Base-by-base conservation (phyloP, 2,113 vertebrate species). In the Acrocephalus kingi region DNA sequence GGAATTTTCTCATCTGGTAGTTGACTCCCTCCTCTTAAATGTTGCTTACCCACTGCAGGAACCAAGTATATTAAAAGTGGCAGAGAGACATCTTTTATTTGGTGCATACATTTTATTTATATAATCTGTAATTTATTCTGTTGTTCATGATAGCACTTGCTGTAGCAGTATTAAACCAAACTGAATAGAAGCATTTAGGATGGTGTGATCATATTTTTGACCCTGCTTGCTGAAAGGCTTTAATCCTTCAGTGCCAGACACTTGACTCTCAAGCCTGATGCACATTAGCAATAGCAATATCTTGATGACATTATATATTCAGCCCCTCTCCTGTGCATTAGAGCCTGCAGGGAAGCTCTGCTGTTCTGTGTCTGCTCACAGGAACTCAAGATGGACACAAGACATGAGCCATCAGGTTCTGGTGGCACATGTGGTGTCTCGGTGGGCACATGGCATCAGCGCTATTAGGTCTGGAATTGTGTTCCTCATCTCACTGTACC, bases 361-460 rank as follows among this genome's bases (percentile, higher is more conserved):
- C 48, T 35, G 17, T 33, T 52, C n/a, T 51, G 27, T 10, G 21
- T 11, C 58, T 48, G 49, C 37, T 87, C 76, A 2, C 51, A 45
- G 18, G 25, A 41, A 1, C 43, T 30, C 5, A 1, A 30, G 71
- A 11, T 13, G 72, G 63, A 49, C 45, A 9, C 39, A 10, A 27
- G 71, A 2, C 49, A 24, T 0, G 5, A 68, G 71, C 51, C 79
- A 0, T 19, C 1, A 6, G 52, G 39, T 17, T 25, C 61, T 48
- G 82, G 17, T 13, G 15, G 37, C 41, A 1, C 22, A 0, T 1
- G 46, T 6, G 3, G 45, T 45, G 86, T 58, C 79, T 24, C 1
- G 0, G 27, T 22, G 68, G 35, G 48, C 10, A 3, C 33, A 1
- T 2, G 10, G n/a, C 2, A 10, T 68, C 15, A 7, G 46, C 19